These are phyloP conservation scores for Hypomecis punctinalis DNA, from an alignment of 2,888 invertebrate genomes.

Conservation along the genomic window DNA sequence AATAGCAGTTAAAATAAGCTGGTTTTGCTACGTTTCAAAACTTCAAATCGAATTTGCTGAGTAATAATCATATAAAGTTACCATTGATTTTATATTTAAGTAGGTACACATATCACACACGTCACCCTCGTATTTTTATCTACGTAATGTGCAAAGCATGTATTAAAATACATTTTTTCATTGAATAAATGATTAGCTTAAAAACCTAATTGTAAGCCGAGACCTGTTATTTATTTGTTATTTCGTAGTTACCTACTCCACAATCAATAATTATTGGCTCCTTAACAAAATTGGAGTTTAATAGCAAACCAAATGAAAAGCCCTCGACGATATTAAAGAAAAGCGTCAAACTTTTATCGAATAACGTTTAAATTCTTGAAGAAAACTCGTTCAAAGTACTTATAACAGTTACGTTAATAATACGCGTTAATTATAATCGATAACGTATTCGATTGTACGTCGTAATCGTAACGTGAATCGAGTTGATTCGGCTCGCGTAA, in stretches of 20 bases:
- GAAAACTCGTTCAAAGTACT: constrained; percentile 70
- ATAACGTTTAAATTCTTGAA: constrained; percentile 66
- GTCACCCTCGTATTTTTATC: neutral
- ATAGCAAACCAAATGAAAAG: constrained; percentile 73
- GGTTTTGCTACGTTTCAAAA: no score
- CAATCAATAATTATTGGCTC: constrained; percentile 53
- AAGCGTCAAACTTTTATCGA: constrained; percentile 66
- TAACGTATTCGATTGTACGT: constrained; percentile 70
- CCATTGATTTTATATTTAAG: no score
- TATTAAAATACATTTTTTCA: constrained; percentile 3
- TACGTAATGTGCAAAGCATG: neutral
- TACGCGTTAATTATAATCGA: constrained; percentile 75
- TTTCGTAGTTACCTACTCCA: constrained; percentile 40
- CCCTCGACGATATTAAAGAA: constrained; percentile 65
- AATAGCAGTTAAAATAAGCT: no score
- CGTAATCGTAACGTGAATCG: constrained; percentile 73
- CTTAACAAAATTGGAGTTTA: constrained; percentile 71
- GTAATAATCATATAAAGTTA: no score
- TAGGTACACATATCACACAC: neutral
- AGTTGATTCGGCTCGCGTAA: constrained; percentile 73
- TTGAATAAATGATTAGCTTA: neutral
- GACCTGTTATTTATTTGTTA: constrained; percentile 43
- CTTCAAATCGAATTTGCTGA: no score
- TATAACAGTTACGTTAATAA: constrained; percentile 72
- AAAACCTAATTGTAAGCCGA: constrained; percentile 1